These are phyloP conservation scores for Clostera curtula DNA, from an alignment of 2,888 invertebrate species.

Conservation along the genomic window DNA sequence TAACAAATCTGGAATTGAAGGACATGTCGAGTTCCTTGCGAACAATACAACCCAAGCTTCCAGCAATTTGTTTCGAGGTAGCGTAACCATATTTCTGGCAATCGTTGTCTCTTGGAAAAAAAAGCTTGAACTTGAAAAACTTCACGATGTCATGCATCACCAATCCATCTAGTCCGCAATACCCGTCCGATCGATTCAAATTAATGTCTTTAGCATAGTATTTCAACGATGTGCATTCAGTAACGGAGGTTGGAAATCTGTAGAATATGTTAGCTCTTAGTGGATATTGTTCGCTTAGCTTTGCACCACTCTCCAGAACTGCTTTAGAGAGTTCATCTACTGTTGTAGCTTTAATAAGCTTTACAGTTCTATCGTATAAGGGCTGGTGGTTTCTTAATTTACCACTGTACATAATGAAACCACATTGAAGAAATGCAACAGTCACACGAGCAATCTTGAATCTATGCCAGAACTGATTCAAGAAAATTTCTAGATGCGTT, in stretches of 20 bases:
- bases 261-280: slow-evolving; percentile 32
- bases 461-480: slow-evolving; percentile 36
- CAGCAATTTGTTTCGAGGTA: slow-evolving; percentile 17
- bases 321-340: slow-evolving; percentile 8
- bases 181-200: slow-evolving; percentile 19
- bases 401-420: slow-evolving; percentile 25
- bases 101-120: slow-evolving; percentile 12
- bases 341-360: slow-evolving; percentile 16
- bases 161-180: slow-evolving; percentile 41
- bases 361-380: slow-evolving; percentile 35
- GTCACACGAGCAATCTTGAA: slow-evolving; percentile 22
- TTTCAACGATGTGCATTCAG: slow-evolving; percentile 24
- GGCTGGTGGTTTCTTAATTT: slow-evolving; percentile 16
- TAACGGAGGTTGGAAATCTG: slow-evolving; percentile 40
- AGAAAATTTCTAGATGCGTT: slow-evolving; percentile 20
- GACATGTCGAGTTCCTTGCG: slow-evolving; percentile 36
- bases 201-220: slow-evolving; percentile 24
- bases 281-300: slow-evolving; percentile 31
- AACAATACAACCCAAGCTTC: slow-evolving; percentile 33
- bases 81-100: slow-evolving; percentile 28
- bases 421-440: slow-evolving; percentile 32
- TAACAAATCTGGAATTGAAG: slow-evolving; percentile 45
- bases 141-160: slow-evolving; percentile 34
- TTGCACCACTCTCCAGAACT: slow-evolving; percentile 12
- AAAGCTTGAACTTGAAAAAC: slow-evolving; percentile 31